Conservation (phyloP, 2,797 vertebrate species). For the Pseudocheirus occidentalis region DNA sequence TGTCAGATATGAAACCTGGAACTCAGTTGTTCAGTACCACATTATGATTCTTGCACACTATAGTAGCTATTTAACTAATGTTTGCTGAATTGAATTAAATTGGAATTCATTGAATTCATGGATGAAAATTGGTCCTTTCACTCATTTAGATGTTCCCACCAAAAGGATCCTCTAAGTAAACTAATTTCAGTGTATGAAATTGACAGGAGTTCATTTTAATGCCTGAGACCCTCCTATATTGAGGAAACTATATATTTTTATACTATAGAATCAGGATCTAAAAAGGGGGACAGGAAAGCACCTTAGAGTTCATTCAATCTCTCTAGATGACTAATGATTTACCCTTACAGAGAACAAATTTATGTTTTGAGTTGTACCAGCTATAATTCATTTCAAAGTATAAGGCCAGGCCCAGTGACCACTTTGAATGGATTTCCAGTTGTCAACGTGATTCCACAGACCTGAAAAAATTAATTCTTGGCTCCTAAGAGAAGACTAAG, state of each 20-base stretch:
- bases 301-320: not conserved
- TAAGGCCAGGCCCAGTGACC: not conserved
- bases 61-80: not conserved
- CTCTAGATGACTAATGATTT: not conserved
- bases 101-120: not conserved
- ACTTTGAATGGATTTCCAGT: slow-evolving; percentile 26
- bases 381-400: slow-evolving; percentile 5
- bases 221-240: not conserved
- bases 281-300: not conserved
- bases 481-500: slow-evolving; percentile 19
- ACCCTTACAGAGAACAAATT: not conserved
- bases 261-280: not conserved
- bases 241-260: not conserved
- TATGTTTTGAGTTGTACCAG: not conserved
- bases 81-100: not conserved
- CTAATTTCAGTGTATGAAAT: not conserved
- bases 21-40: not conserved
- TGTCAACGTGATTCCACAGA: not conserved
- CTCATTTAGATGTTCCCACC: not conserved
- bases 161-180: not conserved
- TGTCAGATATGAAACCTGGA: not conserved
- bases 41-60: not conserved
- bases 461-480: slow-evolving; percentile 4
- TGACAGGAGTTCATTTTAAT: not conserved
- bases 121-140: not conserved